Evolutionary conservation across 1,140 invertebrate genomes (phyloP), one percentile per base, ranked within the genome.

Genomic region (Zaprionus africanus): DNA sequence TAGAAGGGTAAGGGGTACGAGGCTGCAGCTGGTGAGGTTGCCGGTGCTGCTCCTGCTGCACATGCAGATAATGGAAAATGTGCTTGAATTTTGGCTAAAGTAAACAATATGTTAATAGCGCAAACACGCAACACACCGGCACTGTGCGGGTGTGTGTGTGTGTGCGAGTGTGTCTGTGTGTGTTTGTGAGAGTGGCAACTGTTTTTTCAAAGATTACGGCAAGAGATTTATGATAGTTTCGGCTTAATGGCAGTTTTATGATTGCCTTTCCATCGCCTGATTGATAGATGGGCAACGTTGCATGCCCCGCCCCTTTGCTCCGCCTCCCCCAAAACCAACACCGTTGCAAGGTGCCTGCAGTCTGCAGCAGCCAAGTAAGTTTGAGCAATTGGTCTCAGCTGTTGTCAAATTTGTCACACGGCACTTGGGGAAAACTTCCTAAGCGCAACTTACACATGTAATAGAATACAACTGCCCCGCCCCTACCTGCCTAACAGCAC

Each of bases 171-270:
- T 26, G 11, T 12, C 17, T 22, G 46, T 12, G 46, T 19, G 46
- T 51, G 46, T 5, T 19, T 22, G 46, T 51, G 41, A 9, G 41
- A 9, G 36, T 36, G 17, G 57, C 19, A 57, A 66, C 68, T 65
- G 68, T 72, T 65, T 76, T 71, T 76, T 60, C 26, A 60, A 78
- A 86, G 82, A 85, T 85, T 85, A 85, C 78, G 46, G 53, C 51
- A 73, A 78, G n/a, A 85, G 82, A 85, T 85, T 85, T 85, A 85
- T 85, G 82, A 72, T 78, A 81, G 63, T 73, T 73, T 64, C 68
- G 54, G 79, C 82, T 82, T 85, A 85, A 85, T 85, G 82, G 79
- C 82, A 86, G 76, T 85, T 85, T 85, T 86, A 86, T 86, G 82
- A 85, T 85, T 86, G 82, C 71, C 68, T 74, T 69, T 62, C 66